Percentiles rank a stretch among this genome's conserved stretches.
phyloP scores from a whole-genome alignment of 2,113 vertebrate species.

The Pelmatolapia mariae region DNA sequence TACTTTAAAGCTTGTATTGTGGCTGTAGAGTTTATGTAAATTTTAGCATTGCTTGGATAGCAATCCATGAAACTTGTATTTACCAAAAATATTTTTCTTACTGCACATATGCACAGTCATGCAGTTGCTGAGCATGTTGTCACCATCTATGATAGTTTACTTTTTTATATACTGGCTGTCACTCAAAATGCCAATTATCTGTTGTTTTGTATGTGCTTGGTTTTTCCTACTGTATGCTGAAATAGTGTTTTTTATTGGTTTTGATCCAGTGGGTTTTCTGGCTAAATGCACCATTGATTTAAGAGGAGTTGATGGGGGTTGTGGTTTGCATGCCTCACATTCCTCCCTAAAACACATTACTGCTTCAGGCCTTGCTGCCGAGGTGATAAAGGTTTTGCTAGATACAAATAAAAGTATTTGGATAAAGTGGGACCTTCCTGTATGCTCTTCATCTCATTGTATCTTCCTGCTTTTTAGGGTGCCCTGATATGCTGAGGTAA shows the following conservation, averaged over 20 bases:
- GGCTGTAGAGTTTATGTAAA: not conserved
- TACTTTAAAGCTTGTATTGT: not conserved
- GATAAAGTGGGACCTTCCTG: not conserved
- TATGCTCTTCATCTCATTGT: conserved; percentile 17
- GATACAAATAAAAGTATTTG: conserved; percentile 25
- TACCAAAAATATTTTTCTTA: not conserved
- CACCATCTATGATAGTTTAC: not conserved
- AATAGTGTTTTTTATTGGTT: conserved; percentile 60
- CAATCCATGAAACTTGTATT: not conserved
- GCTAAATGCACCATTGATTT: conserved; percentile 57
- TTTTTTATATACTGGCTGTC: not conserved
- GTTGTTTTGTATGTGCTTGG: conserved; percentile 34
- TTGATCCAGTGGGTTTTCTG: conserved; percentile 22
- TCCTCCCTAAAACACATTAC: conserved; percentile 31
- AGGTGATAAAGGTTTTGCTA: not conserved
- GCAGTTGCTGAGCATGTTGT: not conserved
- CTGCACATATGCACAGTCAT: not conserved
- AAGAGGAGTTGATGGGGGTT: conserved; percentile 38
- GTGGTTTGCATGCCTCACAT: conserved; percentile 46
- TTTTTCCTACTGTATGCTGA: conserved; percentile 28
- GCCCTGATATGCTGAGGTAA: not conserved
- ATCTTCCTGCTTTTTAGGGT: not conserved
- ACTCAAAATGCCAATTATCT: conserved; percentile 43
- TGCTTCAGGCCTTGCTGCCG: not conserved
- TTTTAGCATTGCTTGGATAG: not conserved